Percentiles rank a stretch among this genome's conserved stretches.
phyloP scores from a whole-genome alignment of 2,113 vertebrate genomes.

The Merops nubicus region DNA sequence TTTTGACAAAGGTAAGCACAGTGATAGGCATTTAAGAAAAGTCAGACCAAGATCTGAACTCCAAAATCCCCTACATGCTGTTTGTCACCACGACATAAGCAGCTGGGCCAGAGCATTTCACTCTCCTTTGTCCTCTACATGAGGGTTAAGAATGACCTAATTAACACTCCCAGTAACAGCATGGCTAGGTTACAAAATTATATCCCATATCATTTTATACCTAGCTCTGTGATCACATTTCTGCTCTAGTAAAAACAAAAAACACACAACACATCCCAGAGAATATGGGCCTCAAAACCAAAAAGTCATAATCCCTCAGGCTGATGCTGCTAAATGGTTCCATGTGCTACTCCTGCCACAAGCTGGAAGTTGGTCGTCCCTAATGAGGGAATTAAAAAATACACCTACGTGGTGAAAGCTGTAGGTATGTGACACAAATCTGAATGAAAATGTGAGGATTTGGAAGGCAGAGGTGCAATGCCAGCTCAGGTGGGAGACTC shows the following conservation, averaged over 20 bases:
- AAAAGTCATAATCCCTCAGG: neutral
- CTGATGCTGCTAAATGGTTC: neutral
- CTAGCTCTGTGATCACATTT: neutral
- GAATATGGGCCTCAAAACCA: neutral
- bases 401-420: neutral
- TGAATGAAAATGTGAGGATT: neutral
- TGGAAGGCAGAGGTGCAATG: accelerated
- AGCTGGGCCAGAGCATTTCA: neutral
- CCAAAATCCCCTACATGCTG: neutral
- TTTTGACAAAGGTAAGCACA: neutral
- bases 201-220: neutral
- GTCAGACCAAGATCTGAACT: neutral
- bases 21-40: neutral
- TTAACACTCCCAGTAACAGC: neutral
- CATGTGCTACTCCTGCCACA: neutral
- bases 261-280: neutral
- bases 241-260: neutral
- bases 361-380: accelerated
- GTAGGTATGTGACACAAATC: accelerated
- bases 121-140: neutral
- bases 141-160: neutral
- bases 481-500: neutral
- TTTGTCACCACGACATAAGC: neutral
- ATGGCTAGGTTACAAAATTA: neutral
- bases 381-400: neutral